A percentile compares a stretch with the other conserved stretches of the same genome.
Conservation (phyloP, 2,888 invertebrate species). For the Zygothrica quintamaculata region DNA sequence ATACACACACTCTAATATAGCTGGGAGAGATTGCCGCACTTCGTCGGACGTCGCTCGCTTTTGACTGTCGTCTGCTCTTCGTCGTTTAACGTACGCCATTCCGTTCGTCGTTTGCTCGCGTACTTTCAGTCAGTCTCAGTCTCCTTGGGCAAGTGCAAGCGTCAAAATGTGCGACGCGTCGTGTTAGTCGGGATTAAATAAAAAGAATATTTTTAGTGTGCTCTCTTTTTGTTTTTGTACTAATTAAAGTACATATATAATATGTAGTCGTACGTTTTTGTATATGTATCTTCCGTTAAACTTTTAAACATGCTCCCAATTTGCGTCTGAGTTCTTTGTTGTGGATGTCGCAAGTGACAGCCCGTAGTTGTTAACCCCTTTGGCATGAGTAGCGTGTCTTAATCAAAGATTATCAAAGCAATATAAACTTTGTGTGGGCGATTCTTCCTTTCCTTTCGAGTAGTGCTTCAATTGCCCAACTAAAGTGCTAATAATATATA, state of each 20-base stretch:
- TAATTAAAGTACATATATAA: slow-evolving; percentile 21
- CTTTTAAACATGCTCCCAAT: slow-evolving; percentile 6
- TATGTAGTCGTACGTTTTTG: slow-evolving; percentile 17
- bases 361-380: slow-evolving; percentile 7
- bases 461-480: slow-evolving; percentile 43
- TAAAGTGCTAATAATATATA: slow-evolving; percentile 30
- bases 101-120: slow-evolving; percentile 30
- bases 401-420: slow-evolving; percentile 40
- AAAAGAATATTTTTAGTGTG: slow-evolving; percentile 12
- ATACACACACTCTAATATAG: slow-evolving; percentile 20
- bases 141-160: slow-evolving; percentile 82
- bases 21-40: slow-evolving; percentile 55
- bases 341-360: background rate
- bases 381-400: slow-evolving; percentile 12
- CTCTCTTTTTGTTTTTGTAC: slow-evolving; percentile 27
- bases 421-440: slow-evolving; percentile 47
- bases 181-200: slow-evolving; percentile 48
- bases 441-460: slow-evolving; percentile 38
- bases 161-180: slow-evolving; percentile 82
- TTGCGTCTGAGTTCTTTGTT: slow-evolving; percentile 3
- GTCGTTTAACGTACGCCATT: slow-evolving; percentile 38
- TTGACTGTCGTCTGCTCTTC: too few species aligned
- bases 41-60: slow-evolving; percentile 50
- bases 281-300: slow-evolving; percentile 27
- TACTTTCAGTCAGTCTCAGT: slow-evolving; percentile 59